phyloP scores from a whole-genome alignment of 2,113 vertebrate genomes.

The Uropsilus gracilis region DNA sequence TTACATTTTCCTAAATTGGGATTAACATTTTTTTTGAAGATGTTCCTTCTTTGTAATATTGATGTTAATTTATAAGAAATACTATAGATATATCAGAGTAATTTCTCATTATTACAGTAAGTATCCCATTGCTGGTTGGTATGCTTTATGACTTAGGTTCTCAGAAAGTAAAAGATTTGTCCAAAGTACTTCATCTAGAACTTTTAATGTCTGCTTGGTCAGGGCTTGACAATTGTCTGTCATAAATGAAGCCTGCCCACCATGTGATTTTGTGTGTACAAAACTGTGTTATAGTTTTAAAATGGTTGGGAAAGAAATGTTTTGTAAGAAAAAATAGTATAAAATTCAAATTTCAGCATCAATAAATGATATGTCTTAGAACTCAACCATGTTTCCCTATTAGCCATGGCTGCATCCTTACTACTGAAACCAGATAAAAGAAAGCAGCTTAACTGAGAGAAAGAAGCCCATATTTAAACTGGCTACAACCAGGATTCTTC shows the following conservation, averaged over 20 bases:
- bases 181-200: neutral
- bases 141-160: neutral
- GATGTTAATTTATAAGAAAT: neutral
- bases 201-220: neutral
- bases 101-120: neutral
- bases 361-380: conserved; percentile 17
- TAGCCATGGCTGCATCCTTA: neutral
- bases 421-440: too few species aligned
- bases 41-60: neutral
- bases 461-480: too few species aligned
- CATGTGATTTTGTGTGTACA: neutral
- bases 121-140: neutral
- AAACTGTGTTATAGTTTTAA: neutral
- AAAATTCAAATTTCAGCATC: neutral
- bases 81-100: neutral
- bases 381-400: neutral
- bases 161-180: neutral
- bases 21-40: neutral
- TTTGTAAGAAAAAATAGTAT: neutral
- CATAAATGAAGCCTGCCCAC: neutral
- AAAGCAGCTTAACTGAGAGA: too few species aligned
- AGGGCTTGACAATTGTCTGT: neutral
- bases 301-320: neutral
- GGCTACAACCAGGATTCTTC: too few species aligned
- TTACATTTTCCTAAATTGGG: neutral